Conservation (phyloP, 1,140 invertebrate genomes). For the Ptiloglossa arizonensis region DNA sequence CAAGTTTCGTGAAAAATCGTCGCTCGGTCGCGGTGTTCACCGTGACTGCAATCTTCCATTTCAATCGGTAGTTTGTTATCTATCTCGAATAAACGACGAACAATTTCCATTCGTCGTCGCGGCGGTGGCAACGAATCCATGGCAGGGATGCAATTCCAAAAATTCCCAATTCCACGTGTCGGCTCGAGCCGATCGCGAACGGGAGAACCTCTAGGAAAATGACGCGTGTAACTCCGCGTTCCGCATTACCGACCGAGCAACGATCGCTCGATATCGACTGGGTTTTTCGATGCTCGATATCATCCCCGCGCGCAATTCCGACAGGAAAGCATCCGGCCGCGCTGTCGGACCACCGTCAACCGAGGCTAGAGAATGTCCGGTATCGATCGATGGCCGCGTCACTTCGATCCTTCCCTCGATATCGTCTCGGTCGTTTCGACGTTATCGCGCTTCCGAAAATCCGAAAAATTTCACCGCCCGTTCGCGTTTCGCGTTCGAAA, state of each 20-base stretch:
- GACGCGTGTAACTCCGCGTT: slow-evolving; percentile 9
- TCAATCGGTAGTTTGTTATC: neutral
- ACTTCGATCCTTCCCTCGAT: slow-evolving; percentile 8
- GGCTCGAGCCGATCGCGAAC: neutral
- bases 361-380: neutral
- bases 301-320: neutral
- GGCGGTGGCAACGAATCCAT: neutral
- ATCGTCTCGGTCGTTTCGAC: slow-evolving; percentile 15
- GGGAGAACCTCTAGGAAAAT: neutral
- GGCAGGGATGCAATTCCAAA: neutral
- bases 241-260: neutral
- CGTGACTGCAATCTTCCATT: neutral
- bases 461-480: neutral
- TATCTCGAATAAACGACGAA: neutral
- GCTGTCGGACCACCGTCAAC: neutral
- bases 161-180: neutral
- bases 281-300: neutral
- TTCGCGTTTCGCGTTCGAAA: neutral
- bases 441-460: neutral
- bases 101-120: neutral
- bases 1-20: too few species aligned
- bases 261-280: neutral
- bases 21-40: too few species aligned
- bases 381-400: neutral
- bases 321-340: neutral